Evolutionary conservation across 2,797 vertebrate species (phyloP).

Genomic region (Spizella passerina): DNA sequence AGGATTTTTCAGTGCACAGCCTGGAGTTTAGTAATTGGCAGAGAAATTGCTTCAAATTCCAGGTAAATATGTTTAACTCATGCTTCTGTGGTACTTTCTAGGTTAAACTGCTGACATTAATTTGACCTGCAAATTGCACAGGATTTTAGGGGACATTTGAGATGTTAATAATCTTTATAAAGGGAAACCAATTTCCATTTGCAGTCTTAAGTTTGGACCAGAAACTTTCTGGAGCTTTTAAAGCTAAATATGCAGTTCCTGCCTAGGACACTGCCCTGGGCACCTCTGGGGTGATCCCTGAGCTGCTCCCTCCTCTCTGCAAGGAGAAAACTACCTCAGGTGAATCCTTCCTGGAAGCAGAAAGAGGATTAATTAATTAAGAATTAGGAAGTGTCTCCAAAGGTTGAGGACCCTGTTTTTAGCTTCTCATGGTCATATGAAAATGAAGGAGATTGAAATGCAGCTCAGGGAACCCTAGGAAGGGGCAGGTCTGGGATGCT

Average conservation of each 20-base stretch:
- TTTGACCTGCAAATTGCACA: not conserved
- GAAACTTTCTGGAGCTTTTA: not conserved
- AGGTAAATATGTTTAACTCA: not conserved
- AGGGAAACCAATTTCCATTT: not conserved
- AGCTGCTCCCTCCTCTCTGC: not conserved
- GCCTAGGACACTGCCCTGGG: fast-evolving
- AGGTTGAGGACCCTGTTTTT: not conserved
- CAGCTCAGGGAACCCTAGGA: not conserved
- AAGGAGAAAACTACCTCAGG: not conserved
- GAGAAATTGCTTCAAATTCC: not conserved
- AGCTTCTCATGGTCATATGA: not conserved
- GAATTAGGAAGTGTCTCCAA: not conserved
- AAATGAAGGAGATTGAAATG: not conserved
- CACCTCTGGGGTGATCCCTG: not conserved
- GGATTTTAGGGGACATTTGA: not conserved
- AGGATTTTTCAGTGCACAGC: not conserved
- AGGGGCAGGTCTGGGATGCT: not conserved
- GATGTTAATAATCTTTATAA: not conserved
- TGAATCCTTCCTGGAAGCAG: not conserved
- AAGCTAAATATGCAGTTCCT: not conserved
- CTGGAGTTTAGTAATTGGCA: not conserved
- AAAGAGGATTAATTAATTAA: not conserved
- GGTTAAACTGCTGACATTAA: not conserved
- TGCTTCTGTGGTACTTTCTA: not conserved
- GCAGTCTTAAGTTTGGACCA: not conserved